Base-by-base conservation (phyloP, 2,888 invertebrate species). In the Hydrotaea diabolus region DNA sequence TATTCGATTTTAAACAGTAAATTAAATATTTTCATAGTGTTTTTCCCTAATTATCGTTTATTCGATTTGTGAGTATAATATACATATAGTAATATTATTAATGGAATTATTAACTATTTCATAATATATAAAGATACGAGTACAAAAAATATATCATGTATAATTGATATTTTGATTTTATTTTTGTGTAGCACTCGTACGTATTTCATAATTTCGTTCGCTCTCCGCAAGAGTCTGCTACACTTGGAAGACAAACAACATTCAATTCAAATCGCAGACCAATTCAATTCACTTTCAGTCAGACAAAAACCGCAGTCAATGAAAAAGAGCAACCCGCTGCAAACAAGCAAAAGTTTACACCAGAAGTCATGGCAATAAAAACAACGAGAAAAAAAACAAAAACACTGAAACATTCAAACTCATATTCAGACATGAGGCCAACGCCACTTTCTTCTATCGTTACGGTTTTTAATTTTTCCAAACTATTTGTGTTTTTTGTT, bases 391-490 rank as follows among this genome's bases (percentile, higher is more conserved):
- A 31, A 31, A 31, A 31, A 31, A 31, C 31, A 31, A 31, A 31
- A 31, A 31, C n/a, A 15, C 74, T 39, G 31, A 49, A 39, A 39
- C 69, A 57, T 3, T 69, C 23, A 15, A 55, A 43, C 43, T 21
- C 74, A 17, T 39, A 36, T 19, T 17, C 73, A 55, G 17, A 49
- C 73, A 36, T 8, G 55, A 17, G 17, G 57, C 53, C 55, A 13
- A 11, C 46, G 78, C 78, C 83, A 84, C 83, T 85, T 85, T 85
- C 85, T 82, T 85, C 82, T 82, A 82, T 80, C 79, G 85, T 85
- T 80, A 85, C 85, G 85, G 71, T 82, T 77, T 82, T 82, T 77
- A 79, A 79, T 66, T 85, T 85, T 71, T 59, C 49, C 39, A 81
- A 81, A 43, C 53, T 55, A 43, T 73, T 85, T 79, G 59, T 81